Percentiles rank a stretch among this genome's conserved stretches.
These are phyloP conservation scores for Sminthurides bifidus DNA, from an alignment of 1,140 invertebrate genomes.

Conservation along the genomic window DNA sequence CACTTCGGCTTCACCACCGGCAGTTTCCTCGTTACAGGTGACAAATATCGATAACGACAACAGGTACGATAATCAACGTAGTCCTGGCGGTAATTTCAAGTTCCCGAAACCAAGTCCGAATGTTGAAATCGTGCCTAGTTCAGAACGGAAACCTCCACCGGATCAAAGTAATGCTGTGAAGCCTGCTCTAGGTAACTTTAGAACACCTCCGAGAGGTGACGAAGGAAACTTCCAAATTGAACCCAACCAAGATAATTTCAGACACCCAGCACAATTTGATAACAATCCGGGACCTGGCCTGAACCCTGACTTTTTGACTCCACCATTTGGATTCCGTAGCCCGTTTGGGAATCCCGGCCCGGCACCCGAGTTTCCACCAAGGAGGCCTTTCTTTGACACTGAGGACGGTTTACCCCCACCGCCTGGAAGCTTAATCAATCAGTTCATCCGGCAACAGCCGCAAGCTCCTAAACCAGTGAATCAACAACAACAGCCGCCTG, in stretches of 20 bases:
- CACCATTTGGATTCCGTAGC: no score
- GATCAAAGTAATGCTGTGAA: constrained; percentile 29
- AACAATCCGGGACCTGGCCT: no score
- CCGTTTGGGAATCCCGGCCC: no score
- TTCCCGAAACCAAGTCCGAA: constrained; percentile 14
- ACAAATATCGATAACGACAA: no score
- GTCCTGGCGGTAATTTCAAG: no score
- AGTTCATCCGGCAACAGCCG: not conserved
- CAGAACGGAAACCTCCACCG: constrained; percentile 29
- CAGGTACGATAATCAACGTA: no score
- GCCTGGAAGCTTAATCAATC: constrained; percentile 2
- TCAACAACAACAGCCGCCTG: not conserved
- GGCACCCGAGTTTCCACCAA: no score
- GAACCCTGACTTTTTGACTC: no score
- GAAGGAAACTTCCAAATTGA: not conserved
- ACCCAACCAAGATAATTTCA: constrained; percentile 2
- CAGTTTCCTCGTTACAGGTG: no score
- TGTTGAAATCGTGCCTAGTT: constrained; percentile 30
- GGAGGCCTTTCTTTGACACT: no score
- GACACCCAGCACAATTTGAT: not conserved
- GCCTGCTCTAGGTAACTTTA: constrained; percentile 6
- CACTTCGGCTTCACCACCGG: not conserved
- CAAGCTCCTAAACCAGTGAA: not conserved
- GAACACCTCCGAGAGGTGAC: no score
- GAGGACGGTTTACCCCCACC: no score